Evolutionary conservation across 2,888 invertebrate genomes (phyloP).

Genomic region (Phlogophora meticulosa): DNA sequence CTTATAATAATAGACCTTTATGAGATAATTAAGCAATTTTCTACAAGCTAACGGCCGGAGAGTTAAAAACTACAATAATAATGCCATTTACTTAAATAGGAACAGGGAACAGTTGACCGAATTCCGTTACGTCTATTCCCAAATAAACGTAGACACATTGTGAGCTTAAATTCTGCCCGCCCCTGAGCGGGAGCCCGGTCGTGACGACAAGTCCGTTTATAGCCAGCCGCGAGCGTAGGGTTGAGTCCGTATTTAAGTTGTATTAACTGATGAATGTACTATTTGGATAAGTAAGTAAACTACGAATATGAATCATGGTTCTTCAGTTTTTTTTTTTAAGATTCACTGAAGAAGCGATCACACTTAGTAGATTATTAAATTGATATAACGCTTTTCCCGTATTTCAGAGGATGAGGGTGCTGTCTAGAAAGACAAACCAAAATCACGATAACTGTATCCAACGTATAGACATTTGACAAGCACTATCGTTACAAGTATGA

Average conservation of each 20-base stretch:
- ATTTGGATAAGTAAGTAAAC: constrained; percentile 8
- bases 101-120: not conserved
- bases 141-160: constrained; percentile 14
- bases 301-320: not conserved
- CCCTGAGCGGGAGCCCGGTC: not conserved
- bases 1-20: not conserved
- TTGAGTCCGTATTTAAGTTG: constrained; percentile 48
- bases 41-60: too few species aligned
- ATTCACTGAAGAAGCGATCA: too few species aligned
- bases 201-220: constrained; percentile 48
- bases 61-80: not conserved
- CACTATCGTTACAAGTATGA: too few species aligned
- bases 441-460: not conserved
- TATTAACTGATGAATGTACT: constrained; percentile 43
- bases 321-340: not conserved
- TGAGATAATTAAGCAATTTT: not conserved
- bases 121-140: not conserved
- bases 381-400: not conserved
- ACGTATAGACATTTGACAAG: not conserved
- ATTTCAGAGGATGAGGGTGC: not conserved
- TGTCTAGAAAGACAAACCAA: not conserved
- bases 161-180: constrained; percentile 30
- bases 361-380: not conserved
- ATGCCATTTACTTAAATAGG: not conserved
- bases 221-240: constrained; percentile 42